Conservation (phyloP, 1,140 invertebrate species). For the Diorhabda carinulata region DNA sequence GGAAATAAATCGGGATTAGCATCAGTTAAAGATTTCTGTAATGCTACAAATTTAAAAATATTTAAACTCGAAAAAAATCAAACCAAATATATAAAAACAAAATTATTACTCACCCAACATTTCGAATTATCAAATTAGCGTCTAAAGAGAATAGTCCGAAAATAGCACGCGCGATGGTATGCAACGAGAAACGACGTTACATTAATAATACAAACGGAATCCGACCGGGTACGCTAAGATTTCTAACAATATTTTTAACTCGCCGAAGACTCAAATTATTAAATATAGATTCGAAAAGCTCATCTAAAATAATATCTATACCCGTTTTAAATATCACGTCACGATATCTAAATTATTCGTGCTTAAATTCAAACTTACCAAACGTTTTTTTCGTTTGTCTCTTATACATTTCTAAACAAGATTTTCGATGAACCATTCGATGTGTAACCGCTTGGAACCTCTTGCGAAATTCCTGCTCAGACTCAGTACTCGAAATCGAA, state of each 20-base stretch:
- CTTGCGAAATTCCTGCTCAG: conserved; percentile 80
- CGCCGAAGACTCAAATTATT: neutral
- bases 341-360: neutral
- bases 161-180: too few species aligned
- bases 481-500: conserved; percentile 67
- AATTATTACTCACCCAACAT: too few species aligned
- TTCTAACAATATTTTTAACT: neutral
- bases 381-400: conserved; percentile 78
- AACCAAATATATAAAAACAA: too few species aligned
- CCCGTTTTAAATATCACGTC: neutral
- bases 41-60: neutral
- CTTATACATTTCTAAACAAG: conserved; percentile 87
- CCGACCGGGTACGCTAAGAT: too few species aligned
- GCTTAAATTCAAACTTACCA: conserved; percentile 57
- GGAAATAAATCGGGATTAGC: neutral
- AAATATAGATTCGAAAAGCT: neutral
- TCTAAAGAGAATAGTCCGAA: too few species aligned
- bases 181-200: too few species aligned
- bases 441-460: conserved; percentile 84
- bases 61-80: too few species aligned
- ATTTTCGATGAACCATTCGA: conserved; percentile 84
- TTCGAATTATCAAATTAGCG: too few species aligned
- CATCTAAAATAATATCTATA: neutral
- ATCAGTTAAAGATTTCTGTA: neutral
- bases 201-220: too few species aligned